A percentile compares a stretch with the other conserved stretches of the same genome.
phyloP scores from a whole-genome alignment of 2,113 vertebrate species.

The Grammomys dolichurus region DNA sequence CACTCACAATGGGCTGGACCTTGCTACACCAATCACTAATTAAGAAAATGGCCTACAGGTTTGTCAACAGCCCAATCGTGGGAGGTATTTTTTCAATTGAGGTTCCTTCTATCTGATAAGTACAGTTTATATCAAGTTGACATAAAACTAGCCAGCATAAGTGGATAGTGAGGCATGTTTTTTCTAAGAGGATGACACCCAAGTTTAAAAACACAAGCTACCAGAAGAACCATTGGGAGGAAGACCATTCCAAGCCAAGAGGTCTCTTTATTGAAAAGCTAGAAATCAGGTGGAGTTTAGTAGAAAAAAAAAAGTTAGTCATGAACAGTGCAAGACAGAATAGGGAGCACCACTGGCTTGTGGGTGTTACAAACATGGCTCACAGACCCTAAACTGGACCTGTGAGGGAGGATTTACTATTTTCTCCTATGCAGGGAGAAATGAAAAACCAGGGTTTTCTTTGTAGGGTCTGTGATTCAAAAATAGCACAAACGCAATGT shows the following conservation, averaged over 20 bases:
- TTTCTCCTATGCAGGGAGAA: conserved; percentile 24
- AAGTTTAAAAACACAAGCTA: neutral
- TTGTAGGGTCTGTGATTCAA: conserved; percentile 21
- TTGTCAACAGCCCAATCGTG: neutral
- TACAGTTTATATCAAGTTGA: neutral
- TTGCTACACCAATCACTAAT: neutral
- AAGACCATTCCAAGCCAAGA: neutral
- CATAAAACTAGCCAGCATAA: neutral
- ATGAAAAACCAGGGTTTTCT: neutral
- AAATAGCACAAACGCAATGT: neutral
- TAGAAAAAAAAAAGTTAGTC: neutral
- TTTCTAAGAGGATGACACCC: neutral
- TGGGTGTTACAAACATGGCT: neutral
- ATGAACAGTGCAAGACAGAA: neutral
- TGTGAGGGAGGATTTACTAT: conserved; percentile 6
- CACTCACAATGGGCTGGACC: neutral
- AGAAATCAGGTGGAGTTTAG: neutral
- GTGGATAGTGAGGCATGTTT: neutral
- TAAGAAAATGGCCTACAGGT: neutral
- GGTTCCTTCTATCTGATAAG: neutral
- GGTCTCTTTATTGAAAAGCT: neutral
- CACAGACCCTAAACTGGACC: conserved; percentile 12
- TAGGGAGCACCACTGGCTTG: neutral
- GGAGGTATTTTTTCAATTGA: neutral
- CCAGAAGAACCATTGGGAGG: neutral